These are phyloP conservation scores for Argyresthia goedartella DNA, from an alignment of 2,888 invertebrate species.

Conservation along the genomic window DNA sequence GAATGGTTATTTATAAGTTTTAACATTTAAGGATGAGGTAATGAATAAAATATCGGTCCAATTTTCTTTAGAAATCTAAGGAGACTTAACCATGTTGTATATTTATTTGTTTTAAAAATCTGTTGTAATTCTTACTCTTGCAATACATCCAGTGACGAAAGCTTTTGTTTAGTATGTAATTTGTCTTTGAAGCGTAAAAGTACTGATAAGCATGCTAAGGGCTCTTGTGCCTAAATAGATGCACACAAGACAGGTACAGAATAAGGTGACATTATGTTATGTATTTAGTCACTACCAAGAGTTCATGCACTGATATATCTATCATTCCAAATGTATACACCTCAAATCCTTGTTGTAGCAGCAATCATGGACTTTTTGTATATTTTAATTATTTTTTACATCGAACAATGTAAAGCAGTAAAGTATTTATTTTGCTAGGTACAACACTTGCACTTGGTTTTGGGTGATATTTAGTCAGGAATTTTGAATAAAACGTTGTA, in stretches of 20 bases:
- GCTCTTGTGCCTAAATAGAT: too few species aligned
- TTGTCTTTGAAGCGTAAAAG: too few species aligned
- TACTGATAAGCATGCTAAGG: too few species aligned
- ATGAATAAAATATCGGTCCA: slow-evolving; percentile 43
- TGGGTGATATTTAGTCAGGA: slow-evolving; percentile 58
- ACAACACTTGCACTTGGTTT: slow-evolving; percentile 60
- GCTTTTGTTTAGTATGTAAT: too few species aligned
- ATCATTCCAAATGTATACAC: slow-evolving; percentile 2
- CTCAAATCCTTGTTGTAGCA: background rate
- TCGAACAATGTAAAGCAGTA: slow-evolving; percentile 1
- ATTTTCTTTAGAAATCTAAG: slow-evolving; percentile 42
- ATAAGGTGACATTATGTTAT: too few species aligned
- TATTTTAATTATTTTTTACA: background rate
- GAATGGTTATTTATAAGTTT: too few species aligned
- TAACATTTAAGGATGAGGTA: slow-evolving; percentile 25
- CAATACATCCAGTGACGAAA: too few species aligned
- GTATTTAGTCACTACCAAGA: too few species aligned
- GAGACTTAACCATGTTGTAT: slow-evolving; percentile 14
- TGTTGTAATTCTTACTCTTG: too few species aligned
- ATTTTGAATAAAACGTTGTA: slow-evolving; percentile 57
- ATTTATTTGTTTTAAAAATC: slow-evolving; percentile 1
- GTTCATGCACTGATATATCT: background rate
- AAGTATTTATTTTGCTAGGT: slow-evolving; percentile 7
- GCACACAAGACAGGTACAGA: too few species aligned
- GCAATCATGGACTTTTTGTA: slow-evolving; percentile 11